Conservation (phyloP, 2,113 vertebrate species). For the Odontesthes bonariensis region DNA sequence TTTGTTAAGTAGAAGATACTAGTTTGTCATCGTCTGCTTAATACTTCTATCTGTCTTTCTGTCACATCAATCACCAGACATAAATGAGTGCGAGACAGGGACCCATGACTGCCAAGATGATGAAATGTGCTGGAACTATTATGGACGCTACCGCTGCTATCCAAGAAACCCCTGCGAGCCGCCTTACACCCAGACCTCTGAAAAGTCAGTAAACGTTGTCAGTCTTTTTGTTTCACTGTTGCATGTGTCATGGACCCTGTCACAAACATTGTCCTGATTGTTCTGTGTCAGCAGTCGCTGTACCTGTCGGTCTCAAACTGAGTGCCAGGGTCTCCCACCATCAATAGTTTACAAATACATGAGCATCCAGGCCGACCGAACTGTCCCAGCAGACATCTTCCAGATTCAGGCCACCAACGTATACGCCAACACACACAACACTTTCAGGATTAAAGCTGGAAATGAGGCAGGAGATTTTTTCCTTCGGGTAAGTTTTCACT, state of each 20-base stretch:
- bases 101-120: slow-evolving; percentile 91
- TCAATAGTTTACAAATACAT: slow-evolving; percentile 98
- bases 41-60: slow-evolving; percentile 4
- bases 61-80: slow-evolving; percentile 83
- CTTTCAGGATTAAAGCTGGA: slow-evolving; percentile 96
- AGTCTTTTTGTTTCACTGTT: slow-evolving; percentile 11
- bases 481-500: slow-evolving; percentile 87
- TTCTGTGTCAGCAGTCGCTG: slow-evolving; percentile 87
- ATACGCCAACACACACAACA: slow-evolving; percentile 95
- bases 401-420: slow-evolving; percentile 98
- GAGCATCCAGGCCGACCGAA: slow-evolving; percentile 94
- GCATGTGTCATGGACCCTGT: not conserved
- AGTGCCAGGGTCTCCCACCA: slow-evolving; percentile 89
- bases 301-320: slow-evolving; percentile 86
- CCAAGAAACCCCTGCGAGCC: slow-evolving; percentile 94
- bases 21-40: slow-evolving; percentile 7
- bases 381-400: slow-evolving; percentile 96
- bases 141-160: slow-evolving; percentile 95
- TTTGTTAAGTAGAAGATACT: not conserved
- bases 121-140: slow-evolving; percentile 98
- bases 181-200: slow-evolving; percentile 90
- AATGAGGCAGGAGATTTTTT: slow-evolving; percentile 96
- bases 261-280: not conserved
- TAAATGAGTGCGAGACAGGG: slow-evolving; percentile 94
- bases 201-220: slow-evolving; percentile 87